Evolutionary conservation across 2,888 invertebrate genomes (phyloP), one percentile per base, ranked within the genome.

Genomic region (Shargacucullia verbasci): DNA sequence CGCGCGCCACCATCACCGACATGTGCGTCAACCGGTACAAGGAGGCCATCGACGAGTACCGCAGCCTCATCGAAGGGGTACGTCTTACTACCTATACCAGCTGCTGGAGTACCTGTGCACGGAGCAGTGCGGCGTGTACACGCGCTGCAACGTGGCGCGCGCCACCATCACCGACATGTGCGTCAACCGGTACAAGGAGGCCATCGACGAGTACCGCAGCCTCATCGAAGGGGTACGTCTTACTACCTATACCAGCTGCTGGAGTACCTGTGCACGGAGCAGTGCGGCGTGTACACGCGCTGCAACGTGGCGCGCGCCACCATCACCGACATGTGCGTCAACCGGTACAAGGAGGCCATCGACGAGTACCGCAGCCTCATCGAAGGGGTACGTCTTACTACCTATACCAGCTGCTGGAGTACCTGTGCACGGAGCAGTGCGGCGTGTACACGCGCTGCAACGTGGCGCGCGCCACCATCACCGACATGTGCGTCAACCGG

Each of bases 291-390:
- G n/a, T n/a, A 97, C 86, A 97, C 98, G 31, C 96, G 96, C 71
- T 99, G 99, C 91, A 97, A 98, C 87, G 97, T 98, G 56, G 98
- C 98, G 13, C 95, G 98, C 64, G 97, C 97, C 66, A 99, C 98
- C 56, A 95, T 99, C 70, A 97, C 99, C 59, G 99, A 99, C 92
- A 96, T 96, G 83, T 96, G 99, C 75, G 98, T 98, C 50, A 97
- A 98, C 83, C 96, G 88, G 11, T 89, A 89, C 84, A 86, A 86
- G 85, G 98, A 98, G 88, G 97, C 97, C 45, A 97, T 97, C 80
- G 97, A 97, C 84, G 98, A 98, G 79, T 98, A 97, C 95, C 95
- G 97, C 74, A 96, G 96, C 84, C 94, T 97, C 33, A 94, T 96
- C n/a, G n/a, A n/a, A n/a, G n/a, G n/a, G n/a, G n/a, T n/a, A n/a